These are phyloP conservation scores for Spizaetus ornatus DNA, from an alignment of 2,113 vertebrate species.

Conservation along the genomic window DNA sequence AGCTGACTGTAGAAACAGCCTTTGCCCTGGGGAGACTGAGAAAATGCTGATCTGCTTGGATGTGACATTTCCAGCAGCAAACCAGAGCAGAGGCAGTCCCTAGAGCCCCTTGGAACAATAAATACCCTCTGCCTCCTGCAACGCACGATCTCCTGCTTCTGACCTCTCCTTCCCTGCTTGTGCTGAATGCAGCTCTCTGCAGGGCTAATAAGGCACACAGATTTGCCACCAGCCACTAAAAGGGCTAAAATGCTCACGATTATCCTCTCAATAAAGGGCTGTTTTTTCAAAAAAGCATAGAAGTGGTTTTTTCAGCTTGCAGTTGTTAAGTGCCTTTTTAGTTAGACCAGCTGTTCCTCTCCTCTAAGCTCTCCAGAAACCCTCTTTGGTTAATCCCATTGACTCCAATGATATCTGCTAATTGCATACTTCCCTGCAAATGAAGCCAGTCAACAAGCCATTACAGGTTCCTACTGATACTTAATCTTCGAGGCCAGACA, in stretches of 20 bases:
- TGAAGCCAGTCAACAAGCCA: not conserved
- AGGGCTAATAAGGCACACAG: not conserved
- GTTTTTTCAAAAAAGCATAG: not conserved
- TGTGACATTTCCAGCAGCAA: not conserved
- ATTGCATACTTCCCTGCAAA: not conserved
- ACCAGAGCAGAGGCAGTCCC: not conserved
- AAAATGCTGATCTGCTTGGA: not conserved
- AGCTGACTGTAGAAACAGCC: not conserved
- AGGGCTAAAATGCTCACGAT: not conserved
- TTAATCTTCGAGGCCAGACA: not conserved
- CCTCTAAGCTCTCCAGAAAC: constrained; percentile 14
- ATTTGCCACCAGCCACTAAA: not conserved
- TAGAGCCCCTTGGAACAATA: not conserved
- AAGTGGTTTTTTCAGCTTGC: constrained; percentile 7
- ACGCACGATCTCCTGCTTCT: not conserved
- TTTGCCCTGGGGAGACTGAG: not conserved
- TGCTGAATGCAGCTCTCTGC: rapidly evolving
- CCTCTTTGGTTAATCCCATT: constrained; percentile 25
- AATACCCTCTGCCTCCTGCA: not conserved
- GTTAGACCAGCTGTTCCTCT: constrained; percentile 26
- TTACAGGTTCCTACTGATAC: not conserved
- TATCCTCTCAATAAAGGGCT: not conserved
- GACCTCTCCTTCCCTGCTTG: not conserved
- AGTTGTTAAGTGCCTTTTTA: not conserved
- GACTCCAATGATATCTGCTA: constrained; percentile 7